A percentile compares a stretch with the other conserved stretches of the same genome.
phyloP scores from a whole-genome alignment of 1,140 invertebrate species.

The Matsumurasca onukii region DNA sequence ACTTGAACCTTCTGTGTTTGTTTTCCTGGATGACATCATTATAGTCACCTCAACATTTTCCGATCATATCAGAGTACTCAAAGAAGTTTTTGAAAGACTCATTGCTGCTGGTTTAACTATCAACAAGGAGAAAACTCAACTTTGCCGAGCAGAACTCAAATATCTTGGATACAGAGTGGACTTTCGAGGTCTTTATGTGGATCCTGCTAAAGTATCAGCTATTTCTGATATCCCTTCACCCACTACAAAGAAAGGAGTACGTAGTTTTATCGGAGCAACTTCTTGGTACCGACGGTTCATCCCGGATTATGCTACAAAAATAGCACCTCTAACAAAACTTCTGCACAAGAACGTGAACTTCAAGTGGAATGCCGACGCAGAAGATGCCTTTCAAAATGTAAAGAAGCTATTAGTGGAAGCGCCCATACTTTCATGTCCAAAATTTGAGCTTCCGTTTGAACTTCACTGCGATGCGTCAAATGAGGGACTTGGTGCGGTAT shows the following conservation, averaged over 20 bases:
- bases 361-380: constrained; percentile 19
- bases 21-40: constrained; percentile 51
- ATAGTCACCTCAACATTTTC: constrained; percentile 45
- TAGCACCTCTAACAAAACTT: constrained; percentile 43
- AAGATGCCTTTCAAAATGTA: constrained; percentile 39
- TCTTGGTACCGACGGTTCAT: constrained; percentile 44
- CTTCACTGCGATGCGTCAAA: constrained; percentile 43
- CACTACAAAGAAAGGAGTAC: constrained; percentile 36
- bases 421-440: constrained; percentile 39
- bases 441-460: constrained; percentile 40
- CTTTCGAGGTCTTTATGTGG: neutral
- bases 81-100: constrained; percentile 38
- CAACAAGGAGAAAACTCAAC: neutral
- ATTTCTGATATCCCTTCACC: constrained; percentile 43
- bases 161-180: constrained; percentile 18
- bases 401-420: constrained; percentile 37
- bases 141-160: constrained; percentile 40
- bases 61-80: constrained; percentile 45
- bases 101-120: neutral
- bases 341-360: constrained; percentile 40
- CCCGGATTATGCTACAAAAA: constrained; percentile 41
- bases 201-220: constrained; percentile 37
- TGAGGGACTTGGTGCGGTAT: constrained; percentile 41
- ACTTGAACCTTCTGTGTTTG: constrained; percentile 3
- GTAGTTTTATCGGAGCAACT: constrained; percentile 41